Evolutionary conservation across 2,113 vertebrate genomes (phyloP).

Genomic region (Ageneiosus marmoratus): DNA sequence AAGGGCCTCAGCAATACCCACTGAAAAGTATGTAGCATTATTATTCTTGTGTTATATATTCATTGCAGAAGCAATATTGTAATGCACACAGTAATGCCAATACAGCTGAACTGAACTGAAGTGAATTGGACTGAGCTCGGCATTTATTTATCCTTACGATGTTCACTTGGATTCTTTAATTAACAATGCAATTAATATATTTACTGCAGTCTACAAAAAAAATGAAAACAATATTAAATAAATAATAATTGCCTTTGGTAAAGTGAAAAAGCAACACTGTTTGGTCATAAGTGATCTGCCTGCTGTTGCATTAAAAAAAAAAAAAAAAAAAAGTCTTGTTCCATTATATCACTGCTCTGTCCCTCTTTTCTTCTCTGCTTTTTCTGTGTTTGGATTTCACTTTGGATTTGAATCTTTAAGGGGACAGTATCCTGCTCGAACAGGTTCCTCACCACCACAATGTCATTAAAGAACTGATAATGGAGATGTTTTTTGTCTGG

Average conservation of each 20-base stretch:
- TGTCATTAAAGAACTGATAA: background rate
- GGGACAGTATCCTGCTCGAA: background rate
- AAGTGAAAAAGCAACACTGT: background rate
- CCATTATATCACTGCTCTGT: slow-evolving; percentile 10
- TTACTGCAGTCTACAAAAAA: too few relatives aligned
- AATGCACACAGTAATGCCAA: background rate
- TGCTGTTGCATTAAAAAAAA: background rate
- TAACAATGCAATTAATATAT: background rate
- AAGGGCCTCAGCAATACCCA: background rate
- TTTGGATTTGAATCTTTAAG: background rate
- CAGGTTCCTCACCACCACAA: background rate
- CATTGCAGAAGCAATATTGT: background rate
- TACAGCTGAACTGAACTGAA: background rate
- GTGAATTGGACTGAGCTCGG: background rate
- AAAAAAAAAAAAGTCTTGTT: background rate
- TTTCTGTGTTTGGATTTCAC: background rate
- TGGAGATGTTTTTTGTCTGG: background rate
- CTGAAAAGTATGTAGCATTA: slow-evolving; percentile 14
- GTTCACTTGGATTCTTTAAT: background rate
- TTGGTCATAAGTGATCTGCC: slow-evolving; percentile 17
- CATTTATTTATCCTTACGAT: background rate
- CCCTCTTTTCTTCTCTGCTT: background rate
- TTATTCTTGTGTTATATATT: background rate
- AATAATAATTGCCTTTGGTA: background rate
- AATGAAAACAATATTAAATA: background rate